phyloP scores from a whole-genome alignment of 2,888 invertebrate genomes.

The Maniola hyperantus region DNA sequence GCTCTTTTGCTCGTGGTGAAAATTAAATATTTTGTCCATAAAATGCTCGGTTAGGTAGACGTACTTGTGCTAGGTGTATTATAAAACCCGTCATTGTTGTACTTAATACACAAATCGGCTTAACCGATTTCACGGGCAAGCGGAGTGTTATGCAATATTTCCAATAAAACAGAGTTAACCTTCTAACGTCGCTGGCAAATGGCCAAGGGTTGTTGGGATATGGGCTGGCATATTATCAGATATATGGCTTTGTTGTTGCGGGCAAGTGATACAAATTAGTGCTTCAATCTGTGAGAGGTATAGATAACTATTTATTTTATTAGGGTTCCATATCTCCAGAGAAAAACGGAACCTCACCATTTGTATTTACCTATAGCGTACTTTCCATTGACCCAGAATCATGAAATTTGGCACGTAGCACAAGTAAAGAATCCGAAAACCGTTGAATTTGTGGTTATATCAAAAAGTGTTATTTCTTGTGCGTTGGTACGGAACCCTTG shows the following conservation, averaged over 20 bases:
- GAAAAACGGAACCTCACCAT: too few species aligned
- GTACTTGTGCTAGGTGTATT: background rate
- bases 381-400: too few species aligned
- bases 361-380: too few species aligned
- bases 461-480: too few species aligned
- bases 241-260: slow-evolving; percentile 27
- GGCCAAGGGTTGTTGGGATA: slow-evolving; percentile 27
- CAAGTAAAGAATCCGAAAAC: too few species aligned
- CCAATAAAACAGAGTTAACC: slow-evolving; percentile 18
- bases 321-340: too few species aligned
- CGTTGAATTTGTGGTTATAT: too few species aligned
- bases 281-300: slow-evolving; percentile 1
- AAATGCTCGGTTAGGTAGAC: too few species aligned
- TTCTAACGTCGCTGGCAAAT: slow-evolving; percentile 19
- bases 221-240: slow-evolving; percentile 23
- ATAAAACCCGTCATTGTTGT: background rate
- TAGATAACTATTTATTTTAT: background rate
- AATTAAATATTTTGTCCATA: too few species aligned
- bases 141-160: slow-evolving; percentile 12
- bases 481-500: too few species aligned
- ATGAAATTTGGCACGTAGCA: too few species aligned
- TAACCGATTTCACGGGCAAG: slow-evolving; percentile 8
- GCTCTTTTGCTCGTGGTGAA: too few species aligned
- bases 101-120: background rate
- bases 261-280: slow-evolving; percentile 24